Conservation (phyloP, 2,113 vertebrate species). For the Perognathus longimembris region DNA sequence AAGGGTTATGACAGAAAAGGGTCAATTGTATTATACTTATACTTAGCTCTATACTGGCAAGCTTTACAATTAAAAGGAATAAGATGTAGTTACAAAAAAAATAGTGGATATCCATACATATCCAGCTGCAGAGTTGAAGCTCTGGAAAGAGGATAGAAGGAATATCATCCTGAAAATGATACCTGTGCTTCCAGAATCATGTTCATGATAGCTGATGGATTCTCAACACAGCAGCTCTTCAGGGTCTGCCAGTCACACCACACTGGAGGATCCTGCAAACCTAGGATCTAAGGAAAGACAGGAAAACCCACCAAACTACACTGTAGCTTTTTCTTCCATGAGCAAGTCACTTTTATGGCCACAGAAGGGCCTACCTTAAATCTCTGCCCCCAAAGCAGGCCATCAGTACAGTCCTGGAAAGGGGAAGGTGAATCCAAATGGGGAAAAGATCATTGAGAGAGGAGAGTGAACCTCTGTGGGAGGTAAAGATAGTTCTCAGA, state of each 20-base stretch:
- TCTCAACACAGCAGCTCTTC: slow-evolving; percentile 88
- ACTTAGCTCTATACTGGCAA: neutral
- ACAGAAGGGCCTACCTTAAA: neutral
- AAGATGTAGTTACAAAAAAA: neutral
- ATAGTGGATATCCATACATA: neutral
- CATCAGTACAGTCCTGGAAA: neutral
- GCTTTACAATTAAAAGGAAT: neutral
- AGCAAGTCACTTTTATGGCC: neutral
- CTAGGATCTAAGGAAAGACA: slow-evolving; percentile 90
- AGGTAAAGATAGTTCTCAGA: neutral
- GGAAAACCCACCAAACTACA: neutral
- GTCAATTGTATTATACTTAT: neutral
- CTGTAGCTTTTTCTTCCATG: neutral
- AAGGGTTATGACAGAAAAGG: neutral
- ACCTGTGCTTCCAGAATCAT: slow-evolving; percentile 94
- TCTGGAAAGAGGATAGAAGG: neutral
- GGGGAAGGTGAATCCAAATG: neutral
- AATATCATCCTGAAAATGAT: slow-evolving; percentile 29
- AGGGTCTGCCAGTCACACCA: slow-evolving; percentile 95
- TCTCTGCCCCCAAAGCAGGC: neutral
- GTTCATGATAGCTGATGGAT: slow-evolving; percentile 89
- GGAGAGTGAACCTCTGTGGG: neutral
- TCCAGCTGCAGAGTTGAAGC: neutral
- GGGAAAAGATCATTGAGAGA: neutral
- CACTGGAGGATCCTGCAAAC: slow-evolving; percentile 85